Conservation (phyloP, 2,888 invertebrate species). For the Athalia cordata region DNA sequence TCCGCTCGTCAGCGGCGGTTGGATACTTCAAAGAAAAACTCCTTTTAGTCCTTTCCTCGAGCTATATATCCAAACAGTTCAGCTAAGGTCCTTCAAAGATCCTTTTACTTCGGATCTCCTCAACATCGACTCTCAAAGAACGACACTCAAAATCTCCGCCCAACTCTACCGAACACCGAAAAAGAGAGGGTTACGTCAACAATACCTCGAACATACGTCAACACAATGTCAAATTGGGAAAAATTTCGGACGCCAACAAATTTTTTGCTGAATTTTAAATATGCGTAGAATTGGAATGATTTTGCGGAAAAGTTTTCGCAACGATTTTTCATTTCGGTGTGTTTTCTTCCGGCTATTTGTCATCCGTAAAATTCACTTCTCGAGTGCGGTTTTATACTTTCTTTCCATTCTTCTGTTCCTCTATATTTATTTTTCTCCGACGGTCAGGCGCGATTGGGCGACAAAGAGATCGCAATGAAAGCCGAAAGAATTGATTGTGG, state of each 20-base stretch:
- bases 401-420: too few relatives aligned
- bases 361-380: background rate
- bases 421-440: too few relatives aligned
- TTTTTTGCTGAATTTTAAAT: too few relatives aligned
- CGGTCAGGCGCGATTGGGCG: too few relatives aligned
- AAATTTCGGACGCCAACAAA: background rate
- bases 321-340: background rate
- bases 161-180: background rate
- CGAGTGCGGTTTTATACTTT: background rate
- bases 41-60: background rate
- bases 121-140: conserved; percentile 17
- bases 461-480: too few relatives aligned
- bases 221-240: background rate
- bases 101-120: background rate
- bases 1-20: conserved; percentile 19
- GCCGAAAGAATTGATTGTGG: too few relatives aligned
- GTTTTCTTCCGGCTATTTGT: background rate
- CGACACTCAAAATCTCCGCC: conserved; percentile 38
- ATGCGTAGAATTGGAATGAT: background rate
- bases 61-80: too few relatives aligned
- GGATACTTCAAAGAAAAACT: conserved; percentile 2
- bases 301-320: background rate
- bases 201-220: conserved; percentile 15
- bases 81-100: conserved; percentile 11
- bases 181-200: conserved; percentile 35